These are phyloP conservation scores for Sericinus montela DNA, from an alignment of 2,888 invertebrate species.

Conservation along the genomic window DNA sequence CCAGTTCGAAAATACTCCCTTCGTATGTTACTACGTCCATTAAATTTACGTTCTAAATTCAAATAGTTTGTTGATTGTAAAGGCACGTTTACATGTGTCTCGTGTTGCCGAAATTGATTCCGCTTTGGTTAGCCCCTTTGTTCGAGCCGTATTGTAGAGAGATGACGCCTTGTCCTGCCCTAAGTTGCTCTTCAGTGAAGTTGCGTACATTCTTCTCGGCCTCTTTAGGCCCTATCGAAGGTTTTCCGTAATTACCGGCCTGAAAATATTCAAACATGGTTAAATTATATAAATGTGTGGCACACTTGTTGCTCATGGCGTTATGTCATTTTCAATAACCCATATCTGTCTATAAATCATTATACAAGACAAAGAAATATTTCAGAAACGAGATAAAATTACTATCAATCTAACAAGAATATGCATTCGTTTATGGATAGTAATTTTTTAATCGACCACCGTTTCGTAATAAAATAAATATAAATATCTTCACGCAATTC, in stretches of 20 bases:
- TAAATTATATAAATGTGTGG: too few relatives aligned
- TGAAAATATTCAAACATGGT: too few relatives aligned
- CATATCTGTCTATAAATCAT: too few relatives aligned
- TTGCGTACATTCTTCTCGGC: slow-evolving; percentile 96
- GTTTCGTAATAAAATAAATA: too few relatives aligned
- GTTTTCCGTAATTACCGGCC: slow-evolving; percentile 90
- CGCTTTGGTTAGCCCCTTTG: slow-evolving; percentile 97
- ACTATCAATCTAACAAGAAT: too few relatives aligned
- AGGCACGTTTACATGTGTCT: slow-evolving; percentile 90
- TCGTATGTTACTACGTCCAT: slow-evolving; percentile 5
- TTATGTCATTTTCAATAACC: too few relatives aligned
- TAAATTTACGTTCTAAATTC: neutral
- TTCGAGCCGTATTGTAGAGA: slow-evolving; percentile 98
- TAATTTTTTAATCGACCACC: too few relatives aligned
- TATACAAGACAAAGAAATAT: too few relatives aligned
- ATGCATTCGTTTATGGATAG: too few relatives aligned
- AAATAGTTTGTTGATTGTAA: neutral
- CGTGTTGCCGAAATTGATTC: slow-evolving; percentile 98
- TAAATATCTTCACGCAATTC: too few relatives aligned
- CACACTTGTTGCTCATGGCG: too few relatives aligned
- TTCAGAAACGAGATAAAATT: too few relatives aligned
- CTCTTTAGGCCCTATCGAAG: slow-evolving; percentile 97
- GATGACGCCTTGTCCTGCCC: slow-evolving; percentile 95
- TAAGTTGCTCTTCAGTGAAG: slow-evolving; percentile 96
- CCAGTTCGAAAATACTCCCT: neutral